Evolutionary conservation across 2,113 vertebrate genomes (phyloP).

Genomic region (Apteryx mantelli): DNA sequence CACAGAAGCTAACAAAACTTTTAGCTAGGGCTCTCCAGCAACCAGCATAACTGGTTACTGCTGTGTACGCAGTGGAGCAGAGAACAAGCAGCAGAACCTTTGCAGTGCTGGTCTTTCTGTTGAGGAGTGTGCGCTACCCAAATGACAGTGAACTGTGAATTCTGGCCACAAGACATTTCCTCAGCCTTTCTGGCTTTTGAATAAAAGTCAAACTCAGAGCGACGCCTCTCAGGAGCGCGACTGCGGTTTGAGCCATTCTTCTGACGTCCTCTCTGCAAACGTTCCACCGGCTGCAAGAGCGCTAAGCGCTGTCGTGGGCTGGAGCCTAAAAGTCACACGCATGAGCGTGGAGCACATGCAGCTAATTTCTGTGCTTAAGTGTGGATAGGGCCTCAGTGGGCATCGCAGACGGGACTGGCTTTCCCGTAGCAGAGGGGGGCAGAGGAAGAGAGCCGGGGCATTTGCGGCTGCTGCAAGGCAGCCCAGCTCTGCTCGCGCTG

Average conservation of each 20-base stretch:
- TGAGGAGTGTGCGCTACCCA: rapidly evolving
- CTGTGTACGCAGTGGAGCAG: background rate
- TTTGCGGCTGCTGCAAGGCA: background rate
- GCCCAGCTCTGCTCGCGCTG: background rate
- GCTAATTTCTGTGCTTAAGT: background rate
- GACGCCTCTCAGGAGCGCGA: rapidly evolving
- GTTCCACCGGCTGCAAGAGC: rapidly evolving
- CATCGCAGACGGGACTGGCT: too few species aligned
- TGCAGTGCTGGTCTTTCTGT: background rate
- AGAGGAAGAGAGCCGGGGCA: background rate
- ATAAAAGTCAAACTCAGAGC: conserved; percentile 28
- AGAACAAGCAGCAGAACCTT: background rate
- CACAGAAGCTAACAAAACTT: background rate
- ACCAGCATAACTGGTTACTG: background rate
- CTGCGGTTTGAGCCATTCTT: background rate
- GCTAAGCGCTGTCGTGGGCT: rapidly evolving
- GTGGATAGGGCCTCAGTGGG: background rate
- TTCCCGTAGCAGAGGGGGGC: too few species aligned
- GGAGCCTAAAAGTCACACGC: rapidly evolving
- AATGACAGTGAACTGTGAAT: rapidly evolving
- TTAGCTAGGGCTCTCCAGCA: rapidly evolving
- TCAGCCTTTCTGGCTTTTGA: conserved; percentile 24
- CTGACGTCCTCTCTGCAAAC: background rate
- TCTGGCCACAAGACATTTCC: conserved; percentile 56
- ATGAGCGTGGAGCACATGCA: background rate